These are phyloP conservation scores for Xestia ashworthii DNA, from an alignment of 2,888 invertebrate species.

Conservation along the genomic window DNA sequence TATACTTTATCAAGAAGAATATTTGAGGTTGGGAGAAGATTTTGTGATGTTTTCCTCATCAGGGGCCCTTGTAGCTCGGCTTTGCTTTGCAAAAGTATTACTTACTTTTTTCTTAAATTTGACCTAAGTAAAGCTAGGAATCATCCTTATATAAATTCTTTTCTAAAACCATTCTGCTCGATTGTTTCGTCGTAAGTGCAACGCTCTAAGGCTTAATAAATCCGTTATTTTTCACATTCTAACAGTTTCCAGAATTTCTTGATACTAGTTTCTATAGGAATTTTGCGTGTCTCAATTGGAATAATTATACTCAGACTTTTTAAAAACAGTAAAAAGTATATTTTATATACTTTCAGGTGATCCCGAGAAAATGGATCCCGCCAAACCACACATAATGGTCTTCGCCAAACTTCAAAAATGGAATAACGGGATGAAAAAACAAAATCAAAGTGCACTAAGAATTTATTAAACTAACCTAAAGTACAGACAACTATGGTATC, in stretches of 20 bases:
- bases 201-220: not conserved
- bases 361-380: not conserved
- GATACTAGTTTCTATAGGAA: not conserved
- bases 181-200: not conserved
- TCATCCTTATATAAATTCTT: not conserved
- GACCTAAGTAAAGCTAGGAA: not conserved
- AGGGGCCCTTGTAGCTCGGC: too few species aligned
- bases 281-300: too few species aligned
- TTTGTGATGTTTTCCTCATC: too few species aligned
- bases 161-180: not conserved
- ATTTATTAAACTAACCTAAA: constrained; percentile 47
- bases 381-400: not conserved
- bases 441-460: constrained; percentile 29
- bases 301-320: not conserved
- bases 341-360: not conserved
- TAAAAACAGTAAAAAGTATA: too few species aligned
- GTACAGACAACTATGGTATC: constrained; percentile 32
- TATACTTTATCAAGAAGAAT: too few species aligned
- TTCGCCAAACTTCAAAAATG: constrained; percentile 10
- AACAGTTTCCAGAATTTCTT: not conserved
- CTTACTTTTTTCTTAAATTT: not conserved
- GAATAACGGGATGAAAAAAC: constrained; percentile 46
- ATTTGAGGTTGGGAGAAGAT: too few species aligned
- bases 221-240: not conserved
- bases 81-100: not conserved